Evolutionary conservation across 2,797 vertebrate species (phyloP), one percentile per base, ranked within the genome.

Genomic region (Rhodeus uyekii): DNA sequence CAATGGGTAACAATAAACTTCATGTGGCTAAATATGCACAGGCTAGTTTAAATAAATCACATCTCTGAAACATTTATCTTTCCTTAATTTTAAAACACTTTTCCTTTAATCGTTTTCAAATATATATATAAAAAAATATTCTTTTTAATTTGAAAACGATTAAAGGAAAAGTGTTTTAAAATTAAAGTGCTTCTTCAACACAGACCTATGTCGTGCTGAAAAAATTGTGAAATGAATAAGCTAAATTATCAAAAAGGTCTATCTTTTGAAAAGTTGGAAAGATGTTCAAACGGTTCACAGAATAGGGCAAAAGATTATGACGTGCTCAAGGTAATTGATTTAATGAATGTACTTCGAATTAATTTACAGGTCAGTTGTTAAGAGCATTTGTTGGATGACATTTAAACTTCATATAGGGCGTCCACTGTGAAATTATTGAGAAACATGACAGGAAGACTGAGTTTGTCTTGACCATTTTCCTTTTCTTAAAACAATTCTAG

Each of bases 311-410:
- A 16, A 55, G 92, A 93, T 92, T 91, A 93, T 94, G 94, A 93
- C 92, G 93, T 93, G 93, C 91, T 93, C 92, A 91, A 89, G 93
- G 92, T 94, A 95, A 95, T 94, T 94, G 94, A 93, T 93, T 94
- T 95, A 93, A 94, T 93, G 92, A 94, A 92, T 92, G 93, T 93
- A 94, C 92, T 93, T 94, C 92, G 93, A 94, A 93, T 89, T 89
- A 86, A 90, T 89, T 90, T 91, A 92, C 90, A 93, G 92, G 94
- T 94, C 93, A 92, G 91, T 83, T 90, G 87, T 87, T 89, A 32
- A 90, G 91, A 90, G 90, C 91, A 92, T 91, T 89, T 91, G 89
- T 91, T 92, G 94, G 89, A 34, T 69, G 34, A 92, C 93, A 90
- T 92, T 94, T 94, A 93, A 93, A 92, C 88, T 90, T 91, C 92